phyloP scores from a whole-genome alignment of 2,888 invertebrate species.

The Cataglyphis livida region DNA sequence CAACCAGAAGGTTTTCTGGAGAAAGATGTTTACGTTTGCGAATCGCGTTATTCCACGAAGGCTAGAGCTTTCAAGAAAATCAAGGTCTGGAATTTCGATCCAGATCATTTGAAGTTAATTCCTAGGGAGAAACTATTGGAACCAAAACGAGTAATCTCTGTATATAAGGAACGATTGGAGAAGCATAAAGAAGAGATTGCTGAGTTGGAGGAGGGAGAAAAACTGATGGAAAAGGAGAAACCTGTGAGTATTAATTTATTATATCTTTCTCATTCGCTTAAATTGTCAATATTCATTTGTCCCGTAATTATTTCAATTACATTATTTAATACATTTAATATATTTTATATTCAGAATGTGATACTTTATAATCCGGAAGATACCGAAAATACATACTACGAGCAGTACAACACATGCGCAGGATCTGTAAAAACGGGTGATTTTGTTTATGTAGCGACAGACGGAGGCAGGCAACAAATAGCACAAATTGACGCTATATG shows the following conservation, averaged over 20 bases:
- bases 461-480: conserved; percentile 95
- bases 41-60: conserved; percentile 96
- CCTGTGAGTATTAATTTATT: conserved; percentile 88
- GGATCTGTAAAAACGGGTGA: conserved; percentile 96
- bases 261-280: neutral
- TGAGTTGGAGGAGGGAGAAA: conserved; percentile 93
- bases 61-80: conserved; percentile 97
- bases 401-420: conserved; percentile 95
- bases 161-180: conserved; percentile 96
- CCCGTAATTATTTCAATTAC: conserved; percentile 1
- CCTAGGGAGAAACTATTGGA: conserved; percentile 92
- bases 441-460: conserved; percentile 97
- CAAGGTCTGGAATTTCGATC: conserved; percentile 91
- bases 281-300: neutral
- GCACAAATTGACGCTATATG: conserved; percentile 98
- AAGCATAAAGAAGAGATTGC: conserved; percentile 96
- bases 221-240: conserved; percentile 93
- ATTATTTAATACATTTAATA: conserved; percentile 24
- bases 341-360: conserved; percentile 89
- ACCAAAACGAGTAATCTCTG: conserved; percentile 95
- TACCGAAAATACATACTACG: conserved; percentile 94
- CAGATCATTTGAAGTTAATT: conserved; percentile 89
- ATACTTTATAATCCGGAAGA: conserved; percentile 91
- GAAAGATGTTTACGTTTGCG: conserved; percentile 98
- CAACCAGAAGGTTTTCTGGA: conserved; percentile 95